phyloP scores from a whole-genome alignment of 2,888 invertebrate genomes.

The Eupithecia tripunctaria region DNA sequence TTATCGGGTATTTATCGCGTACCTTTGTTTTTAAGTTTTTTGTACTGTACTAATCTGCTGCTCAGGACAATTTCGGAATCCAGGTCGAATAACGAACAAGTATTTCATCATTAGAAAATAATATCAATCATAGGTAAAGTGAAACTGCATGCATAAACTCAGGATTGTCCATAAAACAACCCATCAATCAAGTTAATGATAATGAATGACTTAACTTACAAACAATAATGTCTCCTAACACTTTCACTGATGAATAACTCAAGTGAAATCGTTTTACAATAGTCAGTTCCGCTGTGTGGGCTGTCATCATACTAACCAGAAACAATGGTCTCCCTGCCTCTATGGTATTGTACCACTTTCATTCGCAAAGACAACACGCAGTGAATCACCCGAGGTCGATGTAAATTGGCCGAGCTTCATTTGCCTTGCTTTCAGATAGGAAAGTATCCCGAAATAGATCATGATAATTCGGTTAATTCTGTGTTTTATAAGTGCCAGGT shows the following conservation, averaged over 20 bases:
- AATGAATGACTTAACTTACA: slow-evolving; percentile 42
- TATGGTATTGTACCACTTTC: slow-evolving; percentile 29
- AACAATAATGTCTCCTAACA: slow-evolving; percentile 62
- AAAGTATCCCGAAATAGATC: slow-evolving; percentile 46
- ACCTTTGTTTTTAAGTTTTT: too few species aligned
- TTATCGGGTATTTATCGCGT: too few species aligned
- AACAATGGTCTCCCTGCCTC: slow-evolving; percentile 51
- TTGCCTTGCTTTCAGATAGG: slow-evolving; percentile 43
- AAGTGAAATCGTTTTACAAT: slow-evolving; percentile 73
- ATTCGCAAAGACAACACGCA: slow-evolving; percentile 15
- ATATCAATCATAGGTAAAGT: not conserved
- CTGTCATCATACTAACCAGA: slow-evolving; percentile 47
- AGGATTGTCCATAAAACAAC: slow-evolving; percentile 33
- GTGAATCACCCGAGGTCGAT: slow-evolving; percentile 49
- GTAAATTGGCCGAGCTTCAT: slow-evolving; percentile 38
- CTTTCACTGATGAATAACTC: slow-evolving; percentile 69
- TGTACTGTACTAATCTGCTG: too few species aligned
- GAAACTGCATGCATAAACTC: not conserved
- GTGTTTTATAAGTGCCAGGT: slow-evolving; percentile 6
- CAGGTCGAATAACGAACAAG: too few species aligned
- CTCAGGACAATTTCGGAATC: too few species aligned
- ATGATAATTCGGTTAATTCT: slow-evolving; percentile 1
- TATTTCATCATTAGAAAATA: too few species aligned
- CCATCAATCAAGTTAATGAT: slow-evolving; percentile 35
- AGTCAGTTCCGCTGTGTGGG: slow-evolving; percentile 59